Base-by-base conservation (phyloP, 2,888 invertebrate species). In the Spicauda simplicius region DNA sequence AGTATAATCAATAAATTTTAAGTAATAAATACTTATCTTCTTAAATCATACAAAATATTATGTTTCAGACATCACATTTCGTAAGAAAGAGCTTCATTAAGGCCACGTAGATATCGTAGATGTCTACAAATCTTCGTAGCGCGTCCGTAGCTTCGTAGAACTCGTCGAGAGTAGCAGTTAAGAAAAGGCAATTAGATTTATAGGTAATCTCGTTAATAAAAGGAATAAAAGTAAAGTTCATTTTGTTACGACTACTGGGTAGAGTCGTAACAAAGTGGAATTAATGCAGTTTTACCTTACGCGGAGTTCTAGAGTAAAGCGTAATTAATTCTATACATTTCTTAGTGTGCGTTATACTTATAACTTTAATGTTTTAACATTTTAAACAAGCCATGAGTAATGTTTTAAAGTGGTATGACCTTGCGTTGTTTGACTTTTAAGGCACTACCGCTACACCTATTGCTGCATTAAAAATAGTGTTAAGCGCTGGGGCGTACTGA, bases 101-200 rank as follows among this genome's bases (percentile, higher is more conserved):
- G 37, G n/a, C 25, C 16, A 25, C 30, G 37, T 45, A 60, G 60
- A 37, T 33, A 33, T 60, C 60, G 69, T 69, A 71, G 71, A 63
- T 33, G 69, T 68, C 69, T 68, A 71, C 64, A 73, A 71, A 68
- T 60, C 53, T 62, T 67, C 79, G 80, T 83, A 81, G 82, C 74
- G 70, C 68, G 45, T 50, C 54, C 78, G 80, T 82, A 83, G 80
- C 73, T 58, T 33, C 72, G 76, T 76, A 78, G 78, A 73, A 33
- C 55, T 67, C 19, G 62, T 65, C 64, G 61, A 33, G 56, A 56
- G 45, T 20, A 20, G 55, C 59, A 60, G 60, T 55, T 48, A 55
- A 54, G 45, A 56, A 41, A 53, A 60, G 55, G 45, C 45, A 41
- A 60, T 54, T 60, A 56, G 41, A 65, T 65, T 59, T 48, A 53